Evolutionary conservation across 2,888 invertebrate genomes (phyloP).

Genomic region (Leucozona laternaria): DNA sequence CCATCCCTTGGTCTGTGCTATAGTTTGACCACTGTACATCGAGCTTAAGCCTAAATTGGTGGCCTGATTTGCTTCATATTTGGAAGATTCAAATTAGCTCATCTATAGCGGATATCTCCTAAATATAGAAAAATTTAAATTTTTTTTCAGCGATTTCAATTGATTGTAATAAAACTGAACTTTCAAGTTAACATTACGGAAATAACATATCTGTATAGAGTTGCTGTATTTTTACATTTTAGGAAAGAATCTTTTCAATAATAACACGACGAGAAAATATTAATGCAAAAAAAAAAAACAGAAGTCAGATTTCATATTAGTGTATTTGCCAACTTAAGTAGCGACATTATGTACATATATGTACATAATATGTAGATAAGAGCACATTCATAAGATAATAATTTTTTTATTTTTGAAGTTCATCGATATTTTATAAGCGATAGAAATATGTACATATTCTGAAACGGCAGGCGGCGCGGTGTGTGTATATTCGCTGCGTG

Average conservation of each 20-base stretch:
- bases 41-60: no score
- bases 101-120: no score
- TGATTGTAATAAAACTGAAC: no score
- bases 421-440: not conserved
- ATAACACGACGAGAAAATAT: not conserved
- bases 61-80: no score
- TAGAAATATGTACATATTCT: not conserved
- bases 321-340: not conserved
- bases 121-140: no score
- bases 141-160: no score
- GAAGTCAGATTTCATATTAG: not conserved
- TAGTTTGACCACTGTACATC: no score
- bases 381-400: not conserved
- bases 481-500: not conserved
- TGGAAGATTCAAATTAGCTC: no score
- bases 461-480: not conserved
- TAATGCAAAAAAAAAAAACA: not conserved
- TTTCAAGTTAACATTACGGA: no score
- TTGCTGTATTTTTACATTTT: not conserved
- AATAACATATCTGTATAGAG: no score
- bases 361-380: not conserved
- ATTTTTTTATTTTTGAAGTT: not conserved
- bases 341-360: not conserved
- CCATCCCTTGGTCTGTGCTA: no score
- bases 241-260: not conserved